A percentile compares a stretch with the other conserved stretches of the same genome.
Evolutionary conservation across 2,113 vertebrate genomes (phyloP).

Genomic region (Callocephalon fimbriatum): DNA sequence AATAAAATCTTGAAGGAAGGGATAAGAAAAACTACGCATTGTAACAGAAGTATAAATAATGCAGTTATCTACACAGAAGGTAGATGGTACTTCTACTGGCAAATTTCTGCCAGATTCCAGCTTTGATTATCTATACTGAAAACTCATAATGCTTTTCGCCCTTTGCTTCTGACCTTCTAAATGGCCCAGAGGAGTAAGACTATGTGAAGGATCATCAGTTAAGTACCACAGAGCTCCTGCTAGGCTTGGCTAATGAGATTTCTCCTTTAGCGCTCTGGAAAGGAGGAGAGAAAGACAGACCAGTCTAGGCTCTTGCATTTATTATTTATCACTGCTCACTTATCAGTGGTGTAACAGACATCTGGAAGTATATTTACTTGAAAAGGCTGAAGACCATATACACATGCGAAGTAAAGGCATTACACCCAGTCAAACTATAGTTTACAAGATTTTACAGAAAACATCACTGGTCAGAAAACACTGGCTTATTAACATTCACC

Average conservation of each 20-base stretch:
- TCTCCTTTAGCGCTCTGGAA: neutral
- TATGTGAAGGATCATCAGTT: neutral
- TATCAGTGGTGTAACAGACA: neutral
- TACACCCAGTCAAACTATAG: neutral
- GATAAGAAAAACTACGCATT: neutral
- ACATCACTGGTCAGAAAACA: neutral
- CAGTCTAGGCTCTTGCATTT: neutral
- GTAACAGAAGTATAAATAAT: neutral
- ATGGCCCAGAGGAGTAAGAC: neutral
- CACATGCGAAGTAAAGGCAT: neutral
- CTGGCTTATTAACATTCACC: neutral
- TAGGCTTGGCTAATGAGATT: neutral
- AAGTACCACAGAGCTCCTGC: neutral
- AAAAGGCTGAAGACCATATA: neutral
- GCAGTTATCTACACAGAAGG: neutral
- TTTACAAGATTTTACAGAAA: neutral
- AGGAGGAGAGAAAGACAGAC: neutral
- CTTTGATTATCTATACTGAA: neutral
- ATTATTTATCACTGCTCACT: slow-evolving; percentile 13
- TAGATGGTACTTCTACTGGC: neutral
- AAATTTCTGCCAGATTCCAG: neutral
- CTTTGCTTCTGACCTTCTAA: slow-evolving; percentile 11
- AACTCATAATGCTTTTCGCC: neutral
- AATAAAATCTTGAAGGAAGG: neutral
- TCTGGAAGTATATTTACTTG: neutral